Evolutionary conservation across 2,797 vertebrate genomes (phyloP).

Genomic region (Ciconia nigra): DNA sequence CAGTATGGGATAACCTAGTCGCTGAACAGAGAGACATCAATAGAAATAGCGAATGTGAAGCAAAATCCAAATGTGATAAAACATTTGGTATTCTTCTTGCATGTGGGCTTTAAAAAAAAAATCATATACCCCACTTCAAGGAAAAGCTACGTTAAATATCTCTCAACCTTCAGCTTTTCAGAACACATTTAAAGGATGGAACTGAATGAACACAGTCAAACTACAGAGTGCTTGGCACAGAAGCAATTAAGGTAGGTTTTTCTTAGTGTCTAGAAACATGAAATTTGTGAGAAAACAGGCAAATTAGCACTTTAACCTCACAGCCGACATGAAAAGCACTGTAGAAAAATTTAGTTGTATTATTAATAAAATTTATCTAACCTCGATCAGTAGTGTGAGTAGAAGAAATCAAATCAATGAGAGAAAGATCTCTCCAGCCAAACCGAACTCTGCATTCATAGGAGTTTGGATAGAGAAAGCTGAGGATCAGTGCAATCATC

Average conservation of each 20-base stretch:
- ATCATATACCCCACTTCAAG: neutral
- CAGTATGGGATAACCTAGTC: neutral
- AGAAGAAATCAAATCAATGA: constrained; percentile 45
- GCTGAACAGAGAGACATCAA: neutral
- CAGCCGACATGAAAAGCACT: neutral
- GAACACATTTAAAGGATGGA: neutral
- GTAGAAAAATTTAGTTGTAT: neutral
- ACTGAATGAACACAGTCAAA: neutral
- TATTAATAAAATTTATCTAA: constrained; percentile 56
- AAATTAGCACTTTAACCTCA: neutral
- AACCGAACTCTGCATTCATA: constrained; percentile 19
- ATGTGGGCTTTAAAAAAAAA: neutral
- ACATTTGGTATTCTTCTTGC: neutral
- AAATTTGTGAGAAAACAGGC: constrained; percentile 1
- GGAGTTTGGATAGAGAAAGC: neutral
- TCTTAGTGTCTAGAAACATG: neutral
- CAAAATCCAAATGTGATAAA: neutral
- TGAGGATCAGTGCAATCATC: neutral
- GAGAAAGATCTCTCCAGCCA: constrained; percentile 33
- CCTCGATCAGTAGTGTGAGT: neutral
- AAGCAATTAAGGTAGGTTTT: neutral
- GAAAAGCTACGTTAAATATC: neutral
- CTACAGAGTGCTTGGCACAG: neutral
- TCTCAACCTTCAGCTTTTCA: neutral
- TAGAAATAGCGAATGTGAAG: neutral